Evolutionary conservation across 1,140 invertebrate species (phyloP), one percentile per base, ranked within the genome.

Genomic region (Lepidostoma basale): DNA sequence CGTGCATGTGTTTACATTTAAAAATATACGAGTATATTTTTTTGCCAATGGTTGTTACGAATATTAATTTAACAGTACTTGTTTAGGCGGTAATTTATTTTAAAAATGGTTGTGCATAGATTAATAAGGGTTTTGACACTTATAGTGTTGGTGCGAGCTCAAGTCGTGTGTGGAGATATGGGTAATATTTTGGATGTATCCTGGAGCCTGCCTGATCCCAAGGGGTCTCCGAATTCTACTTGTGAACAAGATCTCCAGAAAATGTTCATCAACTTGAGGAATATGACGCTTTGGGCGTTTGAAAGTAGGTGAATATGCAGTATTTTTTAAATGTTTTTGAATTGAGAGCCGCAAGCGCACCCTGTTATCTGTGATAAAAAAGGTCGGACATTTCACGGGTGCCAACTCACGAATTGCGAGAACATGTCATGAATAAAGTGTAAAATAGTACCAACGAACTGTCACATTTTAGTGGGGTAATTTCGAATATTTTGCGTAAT

Each of bases 211-310:
- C 56, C 56, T 5, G 56, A 59, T 3, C 18, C 23, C 2, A 12
- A 39, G 1, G 18, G 3, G 12, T 8, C 8, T 1, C 26, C 16
- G 4, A 45, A 22, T 22, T 5, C 56, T 10, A 12, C 16, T 6
- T 71, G 69, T 42, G 20, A 49, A 16, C 25, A 58, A 10, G 49
- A 71, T 14, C 63, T 44, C 4, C 58, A 42, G 10, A 6, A 20
- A 6, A 25, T 71, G 45, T 45, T 58, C 10, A 28, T n/a, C 8
- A 64, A 58, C 39, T 28, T 76, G 39, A 45, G 60, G 30, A 76
- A 76, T 49, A 58, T 71, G 33, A 75, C 75, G 12, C 66, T 76
- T 9, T 76, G 75, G 75, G 75, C 75, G 1, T 30, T 72, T 33
- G 72, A 76, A 66, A 76, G 75, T 76, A 67, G 74, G 73, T 69